These are phyloP conservation scores for Chalcis sispes DNA, from an alignment of 2,888 invertebrate species.

Conservation along the genomic window DNA sequence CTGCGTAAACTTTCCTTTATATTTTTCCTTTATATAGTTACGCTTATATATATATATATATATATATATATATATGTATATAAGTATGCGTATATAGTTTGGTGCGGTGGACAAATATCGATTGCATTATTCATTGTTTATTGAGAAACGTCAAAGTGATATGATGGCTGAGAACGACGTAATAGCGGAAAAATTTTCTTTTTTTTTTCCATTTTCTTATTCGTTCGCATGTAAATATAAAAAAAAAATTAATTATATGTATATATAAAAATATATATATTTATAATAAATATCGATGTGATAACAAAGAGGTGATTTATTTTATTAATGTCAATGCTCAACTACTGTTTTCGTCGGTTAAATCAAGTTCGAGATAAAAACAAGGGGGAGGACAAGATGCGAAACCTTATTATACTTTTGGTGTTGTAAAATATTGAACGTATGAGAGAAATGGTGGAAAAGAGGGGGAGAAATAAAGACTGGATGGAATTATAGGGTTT, in stretches of 20 bases:
- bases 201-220: too few relatives aligned
- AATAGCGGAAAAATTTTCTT: too few relatives aligned
- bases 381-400: not conserved
- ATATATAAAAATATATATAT: not conserved
- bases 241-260: not conserved
- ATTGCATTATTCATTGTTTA: conserved; percentile 24
- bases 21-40: not conserved
- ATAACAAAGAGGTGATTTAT: too few relatives aligned
- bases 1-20: not conserved
- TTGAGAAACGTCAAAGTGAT: conserved; percentile 53
- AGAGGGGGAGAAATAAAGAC: conserved; percentile 2
- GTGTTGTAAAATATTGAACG: conserved; percentile 1
- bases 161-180: conserved; percentile 32
- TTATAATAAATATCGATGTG: not conserved
- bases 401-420: not conserved
- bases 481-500: not conserved
- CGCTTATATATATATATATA: not conserved
- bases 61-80: not conserved
- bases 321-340: too few relatives aligned
- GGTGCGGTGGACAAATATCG: conserved; percentile 12
- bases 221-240: not conserved
- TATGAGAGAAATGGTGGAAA: not conserved
- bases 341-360: not conserved
- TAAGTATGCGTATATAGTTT: not conserved
- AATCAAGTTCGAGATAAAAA: not conserved